Base-by-base conservation (phyloP, 2,797 vertebrate species). In the Lepus oiostolus region DNA sequence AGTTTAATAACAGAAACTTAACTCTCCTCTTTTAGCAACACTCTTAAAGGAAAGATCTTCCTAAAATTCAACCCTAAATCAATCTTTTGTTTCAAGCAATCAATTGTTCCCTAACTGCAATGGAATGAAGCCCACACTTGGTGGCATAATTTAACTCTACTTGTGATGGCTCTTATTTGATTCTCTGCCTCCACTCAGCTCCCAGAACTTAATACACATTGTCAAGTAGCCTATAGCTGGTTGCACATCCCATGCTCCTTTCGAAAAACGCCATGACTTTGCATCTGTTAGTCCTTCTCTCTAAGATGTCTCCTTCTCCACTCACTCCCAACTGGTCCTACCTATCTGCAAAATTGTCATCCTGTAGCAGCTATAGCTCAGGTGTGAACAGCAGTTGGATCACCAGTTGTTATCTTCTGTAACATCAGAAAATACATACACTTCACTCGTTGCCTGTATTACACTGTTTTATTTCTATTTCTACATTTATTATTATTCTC, bases 1-100 rank as follows among this genome's bases (percentile, higher is more conserved):
- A 76, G 13, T 83, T 94, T 77, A 76, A 90, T 80, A 92, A 83
- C 2, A 96, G 24, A 81, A 92, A 88, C 62, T 82, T 65, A 93
- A 21, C 8, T 85, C 19, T 90, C 21, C 7, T 74, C 42, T 77
- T 83, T 58, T 67, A 84, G 13, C 17, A 83, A 67, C 14, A 38
- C 8, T 50, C 30, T 13, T 68, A 32, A 70, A 70, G 70, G 19
- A 74, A 42, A 42, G 2, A 28, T 77, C 19, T 71, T 88, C 77
- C 68, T 74, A 90, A 88, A 93, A 68, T 47, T 92, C 22, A 74
- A 88, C 21, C 0, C 26, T 19, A 19, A 19, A 6, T 81, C 70
- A 74, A 77, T 82, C 3, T 22, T 91, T 90, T 58, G 19, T 38
- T 94, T 85, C 22, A 92, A 95, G 71, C 14, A 12, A 28, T 65